Conservation (phyloP, 2,888 invertebrate species). For the Andrena chrysosceles region DNA sequence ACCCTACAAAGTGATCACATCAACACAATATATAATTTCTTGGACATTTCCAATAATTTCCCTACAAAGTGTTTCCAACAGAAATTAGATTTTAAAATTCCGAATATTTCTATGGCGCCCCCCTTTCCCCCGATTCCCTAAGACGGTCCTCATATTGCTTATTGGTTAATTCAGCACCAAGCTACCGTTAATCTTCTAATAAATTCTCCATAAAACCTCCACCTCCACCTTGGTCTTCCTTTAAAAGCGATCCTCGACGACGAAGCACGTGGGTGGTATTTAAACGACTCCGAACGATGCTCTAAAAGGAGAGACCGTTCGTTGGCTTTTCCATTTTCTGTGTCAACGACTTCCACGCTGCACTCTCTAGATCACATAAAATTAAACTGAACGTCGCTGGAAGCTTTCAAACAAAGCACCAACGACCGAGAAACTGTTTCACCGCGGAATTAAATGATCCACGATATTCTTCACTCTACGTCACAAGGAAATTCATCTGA, state of each 20-base stretch:
- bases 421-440: too few species aligned
- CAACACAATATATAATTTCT: too few species aligned
- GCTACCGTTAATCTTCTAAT: not conserved
- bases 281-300: not conserved
- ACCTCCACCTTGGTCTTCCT: not conserved
- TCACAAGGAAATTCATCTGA: not conserved
- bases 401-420: not conserved
- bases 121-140: too few species aligned
- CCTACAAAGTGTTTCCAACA: too few species aligned
- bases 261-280: slow-evolving; percentile 14
- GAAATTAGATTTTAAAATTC: too few species aligned
- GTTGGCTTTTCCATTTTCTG: not conserved
- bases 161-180: not conserved
- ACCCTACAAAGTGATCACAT: too few species aligned
- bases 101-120: too few species aligned
- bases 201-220: not conserved
- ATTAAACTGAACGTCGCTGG: not conserved
- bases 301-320: slow-evolving; percentile 2
- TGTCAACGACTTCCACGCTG: slow-evolving; percentile 5
- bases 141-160: too few species aligned
- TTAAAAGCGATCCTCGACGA: not conserved
- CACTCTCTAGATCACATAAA: not conserved
- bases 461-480: too few species aligned
- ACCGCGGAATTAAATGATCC: too few species aligned
- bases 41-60: not conserved